Evolutionary conservation across 2,888 invertebrate genomes (phyloP), one percentile per base, ranked within the genome.

Genomic region (Scotopteryx bipunctaria): DNA sequence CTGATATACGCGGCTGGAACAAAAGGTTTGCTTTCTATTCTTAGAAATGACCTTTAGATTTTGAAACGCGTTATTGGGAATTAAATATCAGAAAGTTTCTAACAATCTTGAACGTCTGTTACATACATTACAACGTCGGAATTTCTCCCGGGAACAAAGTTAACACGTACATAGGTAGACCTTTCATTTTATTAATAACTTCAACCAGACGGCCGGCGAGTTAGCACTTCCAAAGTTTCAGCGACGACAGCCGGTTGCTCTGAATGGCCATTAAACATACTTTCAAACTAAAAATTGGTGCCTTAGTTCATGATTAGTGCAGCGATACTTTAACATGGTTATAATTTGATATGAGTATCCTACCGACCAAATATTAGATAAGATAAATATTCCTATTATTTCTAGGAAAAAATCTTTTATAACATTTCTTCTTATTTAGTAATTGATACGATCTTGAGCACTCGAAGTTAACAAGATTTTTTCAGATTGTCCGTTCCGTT

Each of bases 141-240:
- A 53, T 55, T 48, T 57, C 49, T 40, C 31, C 47, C 6, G 33
- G 38, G 38, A 52, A 27, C 40, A 53, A 66, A 65, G 59, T 64
- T 60, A 55, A 50, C 55, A 45, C 61, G 61, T 59, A 60, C 66
- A 62, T 67, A 69, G 67, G 65, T 68, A 71, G 70, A 71, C 71
- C 68, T 67, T 73, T 62, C 66, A 67, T 76, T 73, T 70, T 64
- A 71, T 68, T 68, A 69, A 76, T 73, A 68, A 69, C 59, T 63
- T 57, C 44, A 55, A 55, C 47, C 66, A 65, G 67, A 64, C 61
- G 63, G 59, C 64, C 59, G 60, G 59, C 61, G 62, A 70, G 63
- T 74, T 67, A 57, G 67, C 66, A 66, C 68, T 70, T 63, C 52
- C 51, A 55, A 74, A 75, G 57, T 76, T 73, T 61, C 49, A 37